A percentile compares a stretch with the other conserved stretches of the same genome.
Evolutionary conservation across 2,888 invertebrate genomes (phyloP).

Genomic region (Oxyteleia sp.): DNA sequence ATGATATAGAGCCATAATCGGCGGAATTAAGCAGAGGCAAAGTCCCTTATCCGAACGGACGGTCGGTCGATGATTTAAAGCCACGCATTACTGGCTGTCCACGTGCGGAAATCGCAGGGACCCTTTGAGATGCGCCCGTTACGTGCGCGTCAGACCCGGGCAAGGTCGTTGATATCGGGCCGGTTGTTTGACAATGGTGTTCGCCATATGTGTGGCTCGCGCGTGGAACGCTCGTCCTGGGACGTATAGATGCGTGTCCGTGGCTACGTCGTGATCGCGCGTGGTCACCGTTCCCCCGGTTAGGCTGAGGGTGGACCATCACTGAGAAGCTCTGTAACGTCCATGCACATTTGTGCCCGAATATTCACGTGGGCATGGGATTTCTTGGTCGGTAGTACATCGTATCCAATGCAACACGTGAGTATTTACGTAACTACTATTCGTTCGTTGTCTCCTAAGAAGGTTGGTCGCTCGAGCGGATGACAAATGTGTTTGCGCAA

Average conservation of each 20-base stretch:
- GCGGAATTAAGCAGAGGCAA: background rate
- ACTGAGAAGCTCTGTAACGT: constrained; percentile 76
- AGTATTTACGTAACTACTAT: constrained; percentile 72
- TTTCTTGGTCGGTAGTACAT: constrained; percentile 80
- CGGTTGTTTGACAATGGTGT: constrained; percentile 2
- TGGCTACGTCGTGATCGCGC: background rate
- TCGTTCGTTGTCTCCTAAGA: background rate
- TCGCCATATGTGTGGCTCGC: constrained; percentile 1
- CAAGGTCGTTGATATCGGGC: background rate
- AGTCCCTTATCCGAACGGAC: background rate
- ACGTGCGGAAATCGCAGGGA: constrained; percentile 18
- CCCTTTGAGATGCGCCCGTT: constrained; percentile 24
- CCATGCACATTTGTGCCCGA: constrained; percentile 84
- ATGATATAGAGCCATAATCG: background rate
- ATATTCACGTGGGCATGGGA: constrained; percentile 85
- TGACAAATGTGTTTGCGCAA: background rate
- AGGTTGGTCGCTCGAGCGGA: background rate
- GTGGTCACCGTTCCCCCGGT: background rate
- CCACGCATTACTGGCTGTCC: constrained; percentile 12
- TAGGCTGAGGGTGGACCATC: background rate
- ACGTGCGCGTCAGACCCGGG: constrained; percentile 6
- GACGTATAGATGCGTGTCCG: background rate
- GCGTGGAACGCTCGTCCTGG: background rate
- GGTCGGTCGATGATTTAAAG: constrained; percentile 28
- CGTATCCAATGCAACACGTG: constrained; percentile 83